phyloP scores from a whole-genome alignment of 2,113 vertebrate species.

The Thalassarche chlororhynchos region DNA sequence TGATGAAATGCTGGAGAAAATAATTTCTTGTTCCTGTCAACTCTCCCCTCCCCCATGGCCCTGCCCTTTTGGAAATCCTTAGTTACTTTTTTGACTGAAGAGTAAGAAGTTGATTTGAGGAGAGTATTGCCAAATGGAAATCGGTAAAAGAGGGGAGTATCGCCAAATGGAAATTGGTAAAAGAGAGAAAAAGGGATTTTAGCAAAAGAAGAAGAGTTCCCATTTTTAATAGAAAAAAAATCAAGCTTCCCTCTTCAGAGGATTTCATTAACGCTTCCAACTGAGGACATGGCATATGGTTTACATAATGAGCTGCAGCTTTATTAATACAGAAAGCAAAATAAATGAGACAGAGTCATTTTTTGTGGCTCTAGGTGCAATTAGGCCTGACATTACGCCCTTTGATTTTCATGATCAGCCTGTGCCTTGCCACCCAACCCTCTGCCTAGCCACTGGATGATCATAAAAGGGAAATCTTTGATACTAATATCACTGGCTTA shows the following conservation, averaged over 20 bases:
- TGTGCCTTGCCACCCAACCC: neutral
- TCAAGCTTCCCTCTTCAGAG: neutral
- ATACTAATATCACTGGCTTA: neutral
- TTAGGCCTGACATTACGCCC: neutral
- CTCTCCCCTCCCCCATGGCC: neutral
- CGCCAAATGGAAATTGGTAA: neutral
- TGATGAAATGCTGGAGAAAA: slow-evolving; percentile 21
- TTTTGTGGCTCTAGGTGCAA: neutral
- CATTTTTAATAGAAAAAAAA: slow-evolving; percentile 5
- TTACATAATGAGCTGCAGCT: slow-evolving; percentile 1
- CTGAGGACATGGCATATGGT: neutral
- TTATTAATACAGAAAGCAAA: slow-evolving; percentile 29
- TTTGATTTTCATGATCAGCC: neutral
- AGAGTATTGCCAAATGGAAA: neutral
- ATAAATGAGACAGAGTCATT: neutral
- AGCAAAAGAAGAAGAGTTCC: neutral
- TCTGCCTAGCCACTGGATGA: neutral
- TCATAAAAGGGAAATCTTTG: neutral
- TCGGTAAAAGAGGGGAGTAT: neutral
- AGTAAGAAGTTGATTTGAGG: slow-evolving; percentile 23
- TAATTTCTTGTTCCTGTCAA: slow-evolving; percentile 29
- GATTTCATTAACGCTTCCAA: neutral
- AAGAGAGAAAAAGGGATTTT: neutral
- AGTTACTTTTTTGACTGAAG: slow-evolving; percentile 12
- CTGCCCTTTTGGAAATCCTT: slow-evolving; percentile 2